phyloP scores from a whole-genome alignment of 2,797 vertebrate species.

The Hydrocynus forskahlii region DNA sequence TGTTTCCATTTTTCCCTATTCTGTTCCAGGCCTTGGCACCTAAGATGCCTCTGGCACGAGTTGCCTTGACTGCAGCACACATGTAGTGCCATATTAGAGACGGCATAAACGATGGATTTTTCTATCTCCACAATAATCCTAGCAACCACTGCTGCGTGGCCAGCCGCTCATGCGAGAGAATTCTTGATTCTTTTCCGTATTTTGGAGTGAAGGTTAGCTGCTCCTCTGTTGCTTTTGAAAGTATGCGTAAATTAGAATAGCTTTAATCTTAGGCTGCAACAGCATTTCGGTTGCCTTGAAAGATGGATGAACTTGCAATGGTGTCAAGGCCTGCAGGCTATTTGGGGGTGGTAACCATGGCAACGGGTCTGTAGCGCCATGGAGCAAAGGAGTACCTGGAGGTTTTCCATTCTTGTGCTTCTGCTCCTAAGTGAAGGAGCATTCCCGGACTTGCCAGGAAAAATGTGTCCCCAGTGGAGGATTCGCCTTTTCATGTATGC shows the following conservation, averaged over 20 bases:
- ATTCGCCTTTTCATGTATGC: conserved; percentile 34
- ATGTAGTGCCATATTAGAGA: background rate
- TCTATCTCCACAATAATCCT: conserved; percentile 24
- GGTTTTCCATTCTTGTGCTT: conserved; percentile 61
- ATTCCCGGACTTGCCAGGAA: background rate
- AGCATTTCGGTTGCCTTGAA: conserved; percentile 37
- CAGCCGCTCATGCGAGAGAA: background rate
- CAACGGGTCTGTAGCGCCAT: conserved; percentile 72
- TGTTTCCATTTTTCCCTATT: no score
- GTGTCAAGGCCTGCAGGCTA: conserved; percentile 70
- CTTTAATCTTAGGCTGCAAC: conserved; percentile 23
- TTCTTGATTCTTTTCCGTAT: background rate
- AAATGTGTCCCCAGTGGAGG: conserved; percentile 47
- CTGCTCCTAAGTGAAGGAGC: conserved; percentile 24
- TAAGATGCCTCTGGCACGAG: background rate
- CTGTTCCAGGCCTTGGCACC: background rate
- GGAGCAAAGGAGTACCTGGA: conserved; percentile 74
- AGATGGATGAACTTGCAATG: conserved; percentile 53
- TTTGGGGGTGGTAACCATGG: conserved; percentile 78
- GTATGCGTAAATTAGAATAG: conserved; percentile 12
- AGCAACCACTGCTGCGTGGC: conserved; percentile 28
- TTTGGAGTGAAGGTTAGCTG: background rate
- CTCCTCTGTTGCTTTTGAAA: background rate
- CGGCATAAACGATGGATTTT: background rate
- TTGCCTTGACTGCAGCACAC: conserved; percentile 1